Evolutionary conservation across 1,140 invertebrate species (phyloP), one percentile per base, ranked within the genome.

Genomic region (Varroa destructor): DNA sequence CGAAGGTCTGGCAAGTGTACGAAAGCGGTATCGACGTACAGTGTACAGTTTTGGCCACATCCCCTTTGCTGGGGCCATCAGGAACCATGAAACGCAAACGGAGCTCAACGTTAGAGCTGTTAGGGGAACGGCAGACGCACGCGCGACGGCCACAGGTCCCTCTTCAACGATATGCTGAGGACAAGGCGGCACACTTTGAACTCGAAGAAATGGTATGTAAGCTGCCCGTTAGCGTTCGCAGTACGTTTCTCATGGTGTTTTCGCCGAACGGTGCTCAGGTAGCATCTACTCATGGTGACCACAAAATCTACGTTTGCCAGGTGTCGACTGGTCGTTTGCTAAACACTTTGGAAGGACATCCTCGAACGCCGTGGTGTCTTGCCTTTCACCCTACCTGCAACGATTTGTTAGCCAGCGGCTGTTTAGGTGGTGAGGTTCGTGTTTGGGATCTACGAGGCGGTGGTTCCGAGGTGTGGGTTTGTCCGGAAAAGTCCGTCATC

Each of bases 381-480:
- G 88, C 89, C 64, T 93, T 93, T 80, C 90, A 93, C 81, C 90
- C 90, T 0, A 86, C 87, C 1, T 88, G 86, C 57, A 87, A 87
- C 79, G 85, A 91, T 75, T 86, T 93, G 64, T 82, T 93, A 71
- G 91, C 89, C 14, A 90, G 89, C 55, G 91, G 91, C 0, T 94
- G 91, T 80, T 82, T 93, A 0, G 89, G 86, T 14, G 91, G 91
- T 36, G 88, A 93, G 85, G 90, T 93, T 55, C 82, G 90, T 75
- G 89, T 93, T 40, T 93, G 91, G 91, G 90, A 93, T 82, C 82
- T 93, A 25, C 87, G 85, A 81, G 89, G 91, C 83, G 86, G 89
- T 76, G 89, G 88, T 25, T 89, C 88, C 81, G 89, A 92, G 81
- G 84, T 89, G 37, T 90, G 89, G 87, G 86, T 84, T 74, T 84